These are phyloP conservation scores for Tylochromis polylepis DNA, from an alignment of 2,113 vertebrate species.

Conservation along the genomic window DNA sequence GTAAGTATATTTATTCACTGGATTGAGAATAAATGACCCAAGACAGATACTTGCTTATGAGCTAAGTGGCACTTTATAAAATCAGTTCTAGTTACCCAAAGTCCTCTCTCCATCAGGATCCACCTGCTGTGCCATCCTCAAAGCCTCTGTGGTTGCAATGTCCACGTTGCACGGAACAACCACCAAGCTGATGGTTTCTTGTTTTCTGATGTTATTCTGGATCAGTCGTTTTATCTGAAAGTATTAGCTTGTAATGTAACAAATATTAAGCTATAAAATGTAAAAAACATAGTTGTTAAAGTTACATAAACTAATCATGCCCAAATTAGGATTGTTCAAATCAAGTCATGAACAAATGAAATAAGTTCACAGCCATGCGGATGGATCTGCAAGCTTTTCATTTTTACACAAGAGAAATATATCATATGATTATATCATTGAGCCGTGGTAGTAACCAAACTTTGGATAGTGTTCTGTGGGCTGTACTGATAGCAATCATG, in stretches of 20 bases:
- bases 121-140: constrained; percentile 86
- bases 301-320: fast-evolving
- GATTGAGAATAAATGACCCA: fast-evolving
- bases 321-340: background rate
- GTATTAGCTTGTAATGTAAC: background rate
- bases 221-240: constrained; percentile 83
- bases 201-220: constrained; percentile 71
- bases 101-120: constrained; percentile 85
- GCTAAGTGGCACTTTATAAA: background rate
- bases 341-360: background rate
- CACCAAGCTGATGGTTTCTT: constrained; percentile 86
- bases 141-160: constrained; percentile 87
- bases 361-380: background rate
- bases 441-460: background rate
- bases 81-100: constrained; percentile 63
- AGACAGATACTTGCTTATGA: background rate
- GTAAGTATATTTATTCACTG: background rate
- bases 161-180: constrained; percentile 88
- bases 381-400: background rate
- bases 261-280: background rate
- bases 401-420: background rate
- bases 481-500: background rate
- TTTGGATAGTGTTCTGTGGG: background rate
- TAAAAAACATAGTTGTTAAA: background rate
- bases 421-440: background rate